Base-by-base conservation (phyloP, 2,888 invertebrate genomes). In the Steromphala cineraria region DNA sequence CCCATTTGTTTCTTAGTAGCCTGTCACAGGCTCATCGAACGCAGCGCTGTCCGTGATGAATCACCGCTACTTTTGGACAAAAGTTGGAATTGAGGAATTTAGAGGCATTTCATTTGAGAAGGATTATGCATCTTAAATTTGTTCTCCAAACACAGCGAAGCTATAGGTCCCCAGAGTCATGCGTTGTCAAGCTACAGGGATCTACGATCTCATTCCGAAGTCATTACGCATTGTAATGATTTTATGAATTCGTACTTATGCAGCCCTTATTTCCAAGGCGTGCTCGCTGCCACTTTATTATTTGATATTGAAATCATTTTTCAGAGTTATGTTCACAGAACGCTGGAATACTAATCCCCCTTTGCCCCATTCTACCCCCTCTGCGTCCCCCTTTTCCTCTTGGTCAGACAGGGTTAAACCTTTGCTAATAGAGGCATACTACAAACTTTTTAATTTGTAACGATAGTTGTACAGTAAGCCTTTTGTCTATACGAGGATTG, bases 291-390 rank as follows among this genome's bases (percentile, higher is more conserved):
- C 80, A 84, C 82, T 84, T 83, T 84, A 87, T 87, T 87, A 87
- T 87, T 85, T 83, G 83, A 83, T 85, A 87, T 86, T 86, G 85
- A 85, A 85, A 85, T 84, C 82, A 81, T 82, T 82, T 82, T 80
- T 82, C 80, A 82, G 62, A 62, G 78, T 53, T 82, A 80, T 67
- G 52, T 67, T 19, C 76, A 76, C 24, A 53, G 76, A 31, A 28
- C 28, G 28, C 28, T 24, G 76, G n/a, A 24, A 28, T 28, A 36
- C 36, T 76, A 76, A 76, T 76, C 76, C 76, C 76, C 15, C 28
- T 19, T n/a, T 36, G 28, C 53, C 31, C 24, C 55, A 71, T 76
- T 55, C 17, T 55, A 24, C n/a, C 55, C 7, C 31, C 76, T 55
- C 55, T 13, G 31, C 55, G 24, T n/a, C 1, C 55, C 76, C n/a